Evolutionary conservation across 1,140 invertebrate genomes (phyloP).

Genomic region (Drosophila azteca): DNA sequence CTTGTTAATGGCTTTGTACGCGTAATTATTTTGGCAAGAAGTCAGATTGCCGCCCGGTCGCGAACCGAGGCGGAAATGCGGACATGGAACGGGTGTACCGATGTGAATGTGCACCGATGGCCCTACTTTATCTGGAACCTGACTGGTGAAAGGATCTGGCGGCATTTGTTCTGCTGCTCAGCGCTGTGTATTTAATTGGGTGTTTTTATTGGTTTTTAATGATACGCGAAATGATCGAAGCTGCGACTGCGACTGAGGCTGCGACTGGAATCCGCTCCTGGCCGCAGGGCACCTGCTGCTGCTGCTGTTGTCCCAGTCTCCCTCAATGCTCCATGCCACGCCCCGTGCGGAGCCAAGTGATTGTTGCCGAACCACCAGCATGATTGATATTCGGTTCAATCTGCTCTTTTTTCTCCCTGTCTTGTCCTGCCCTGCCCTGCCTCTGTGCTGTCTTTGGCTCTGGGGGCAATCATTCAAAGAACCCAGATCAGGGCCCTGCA

Average conservation of each 20-base stretch:
- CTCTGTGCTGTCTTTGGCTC: neutral
- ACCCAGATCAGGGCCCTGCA: constrained; percentile 43
- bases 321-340: constrained; percentile 54
- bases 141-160: constrained; percentile 74
- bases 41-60: constrained; percentile 35
- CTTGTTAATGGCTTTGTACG: constrained; percentile 82
- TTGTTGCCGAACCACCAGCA: constrained; percentile 68
- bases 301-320: neutral
- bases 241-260: constrained; percentile 13
- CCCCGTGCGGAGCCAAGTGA: constrained; percentile 61
- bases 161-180: constrained; percentile 73
- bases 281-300: constrained; percentile 58
- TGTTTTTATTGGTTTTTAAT: constrained; percentile 83
- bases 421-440: constrained; percentile 50
- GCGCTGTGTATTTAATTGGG: constrained; percentile 77
- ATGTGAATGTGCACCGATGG: constrained; percentile 40
- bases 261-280: constrained; percentile 25
- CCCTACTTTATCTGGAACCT: constrained; percentile 15
- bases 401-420: constrained; percentile 29
- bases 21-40: constrained; percentile 82
- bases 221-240: constrained; percentile 81
- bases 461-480: constrained; percentile 49
- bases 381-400: constrained; percentile 78
- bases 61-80: constrained; percentile 63
- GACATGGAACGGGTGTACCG: constrained; percentile 24